Evolutionary conservation across 1,140 invertebrate species (phyloP).

Genomic region (Apis cerana): DNA sequence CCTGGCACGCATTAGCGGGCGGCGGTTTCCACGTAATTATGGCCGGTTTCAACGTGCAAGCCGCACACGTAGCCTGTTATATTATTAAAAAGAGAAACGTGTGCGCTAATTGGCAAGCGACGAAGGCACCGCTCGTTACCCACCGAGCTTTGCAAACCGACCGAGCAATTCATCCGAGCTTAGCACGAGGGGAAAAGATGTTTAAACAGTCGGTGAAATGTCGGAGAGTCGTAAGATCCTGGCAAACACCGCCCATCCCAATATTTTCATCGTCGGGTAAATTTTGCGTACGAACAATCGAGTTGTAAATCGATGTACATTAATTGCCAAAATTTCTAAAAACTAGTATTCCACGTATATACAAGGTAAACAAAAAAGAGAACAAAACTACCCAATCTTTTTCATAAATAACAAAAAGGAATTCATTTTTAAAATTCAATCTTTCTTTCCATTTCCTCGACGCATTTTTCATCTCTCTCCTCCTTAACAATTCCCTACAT

Average conservation of each 20-base stretch:
- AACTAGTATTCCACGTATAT: no score
- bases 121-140: conserved; percentile 18
- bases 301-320: no score
- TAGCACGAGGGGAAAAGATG: not conserved
- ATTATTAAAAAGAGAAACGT: conserved; percentile 54
- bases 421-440: no score
- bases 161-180: conserved; percentile 4
- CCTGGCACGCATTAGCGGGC: conserved; percentile 39
- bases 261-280: no score
- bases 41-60: not conserved
- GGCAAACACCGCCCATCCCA: not conserved
- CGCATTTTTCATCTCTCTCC: no score
- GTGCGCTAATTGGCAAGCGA: conserved; percentile 37
- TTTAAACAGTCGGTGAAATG: not conserved
- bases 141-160: not conserved
- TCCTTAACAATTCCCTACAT: no score
- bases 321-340: no score
- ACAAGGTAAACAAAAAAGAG: no score
- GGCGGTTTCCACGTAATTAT: conserved; percentile 50
- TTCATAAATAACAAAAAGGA: no score
- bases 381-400: no score
- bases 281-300: no score
- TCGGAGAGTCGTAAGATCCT: not conserved
- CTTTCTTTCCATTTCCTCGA: no score
- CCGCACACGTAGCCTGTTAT: conserved; percentile 36